phyloP scores from a whole-genome alignment of 2,797 vertebrate genomes.

The Silurus aristotelis region DNA sequence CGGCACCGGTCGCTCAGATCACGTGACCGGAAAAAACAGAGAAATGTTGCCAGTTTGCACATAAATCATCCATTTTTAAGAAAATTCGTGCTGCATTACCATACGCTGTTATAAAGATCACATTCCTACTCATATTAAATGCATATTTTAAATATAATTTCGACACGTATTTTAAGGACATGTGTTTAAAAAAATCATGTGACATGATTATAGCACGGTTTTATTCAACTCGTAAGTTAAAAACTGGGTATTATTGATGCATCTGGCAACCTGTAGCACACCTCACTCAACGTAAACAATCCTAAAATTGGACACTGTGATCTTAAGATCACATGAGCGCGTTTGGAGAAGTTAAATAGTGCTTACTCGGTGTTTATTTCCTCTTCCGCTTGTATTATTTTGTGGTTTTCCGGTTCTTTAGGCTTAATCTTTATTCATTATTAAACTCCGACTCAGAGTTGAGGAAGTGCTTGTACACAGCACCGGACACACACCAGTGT shows the following conservation, averaged over 20 bases:
- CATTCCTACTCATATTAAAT: too few relatives aligned
- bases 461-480: neutral
- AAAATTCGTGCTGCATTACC: too few relatives aligned
- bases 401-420: neutral
- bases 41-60: too few relatives aligned
- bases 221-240: neutral
- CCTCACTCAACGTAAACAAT: neutral
- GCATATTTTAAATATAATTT: too few relatives aligned
- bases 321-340: neutral
- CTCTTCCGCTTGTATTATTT: neutral
- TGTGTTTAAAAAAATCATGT: too few relatives aligned
- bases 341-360: conserved; percentile 1
- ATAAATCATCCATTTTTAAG: too few relatives aligned
- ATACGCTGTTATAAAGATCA: too few relatives aligned
- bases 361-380: neutral
- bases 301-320: too few relatives aligned
- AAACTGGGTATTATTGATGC: fast-evolving
- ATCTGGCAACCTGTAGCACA: conserved; percentile 5
- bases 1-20: too few relatives aligned
- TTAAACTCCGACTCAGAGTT: neutral
- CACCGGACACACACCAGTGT: neutral
- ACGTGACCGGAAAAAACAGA: too few relatives aligned
- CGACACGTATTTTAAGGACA: too few relatives aligned
- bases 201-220: too few relatives aligned
- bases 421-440: neutral